Conservation (phyloP, 1,140 invertebrate species). For the Portunus trituberculatus region DNA sequence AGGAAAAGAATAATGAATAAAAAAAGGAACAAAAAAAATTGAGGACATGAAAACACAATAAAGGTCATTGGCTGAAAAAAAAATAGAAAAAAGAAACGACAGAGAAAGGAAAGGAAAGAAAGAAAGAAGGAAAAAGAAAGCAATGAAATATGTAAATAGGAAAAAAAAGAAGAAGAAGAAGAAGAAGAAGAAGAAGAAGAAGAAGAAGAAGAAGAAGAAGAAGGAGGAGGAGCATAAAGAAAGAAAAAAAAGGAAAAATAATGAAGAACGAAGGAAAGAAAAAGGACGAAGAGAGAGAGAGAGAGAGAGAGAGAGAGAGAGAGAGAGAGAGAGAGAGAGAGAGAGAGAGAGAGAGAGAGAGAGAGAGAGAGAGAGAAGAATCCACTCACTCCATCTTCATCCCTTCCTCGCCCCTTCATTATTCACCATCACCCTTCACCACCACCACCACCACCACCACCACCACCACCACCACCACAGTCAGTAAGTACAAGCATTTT, state of each 20-base stretch:
- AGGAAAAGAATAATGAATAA: no score
- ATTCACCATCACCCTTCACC: background rate
- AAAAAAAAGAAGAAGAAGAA: no score
- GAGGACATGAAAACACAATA: no score
- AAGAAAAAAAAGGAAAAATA: background rate
- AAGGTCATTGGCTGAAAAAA: no score
- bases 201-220: no score
- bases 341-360: background rate
- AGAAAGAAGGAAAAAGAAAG: no score
- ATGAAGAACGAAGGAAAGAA: background rate
- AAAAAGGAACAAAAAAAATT: no score
- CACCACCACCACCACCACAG: background rate
- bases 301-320: slow-evolving; percentile 20
- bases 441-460: background rate
- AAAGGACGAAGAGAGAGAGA: background rate
- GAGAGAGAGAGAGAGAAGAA: background rate
- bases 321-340: slow-evolving; percentile 20
- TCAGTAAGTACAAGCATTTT: background rate
- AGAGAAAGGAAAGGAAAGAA: no score
- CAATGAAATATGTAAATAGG: no score
- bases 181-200: no score
- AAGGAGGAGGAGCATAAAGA: no score
- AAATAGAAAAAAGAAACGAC: no score
- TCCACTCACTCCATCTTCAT: background rate
- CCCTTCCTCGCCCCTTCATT: background rate